phyloP scores from a whole-genome alignment of 2,113 vertebrate genomes.

The Gobius niger region DNA sequence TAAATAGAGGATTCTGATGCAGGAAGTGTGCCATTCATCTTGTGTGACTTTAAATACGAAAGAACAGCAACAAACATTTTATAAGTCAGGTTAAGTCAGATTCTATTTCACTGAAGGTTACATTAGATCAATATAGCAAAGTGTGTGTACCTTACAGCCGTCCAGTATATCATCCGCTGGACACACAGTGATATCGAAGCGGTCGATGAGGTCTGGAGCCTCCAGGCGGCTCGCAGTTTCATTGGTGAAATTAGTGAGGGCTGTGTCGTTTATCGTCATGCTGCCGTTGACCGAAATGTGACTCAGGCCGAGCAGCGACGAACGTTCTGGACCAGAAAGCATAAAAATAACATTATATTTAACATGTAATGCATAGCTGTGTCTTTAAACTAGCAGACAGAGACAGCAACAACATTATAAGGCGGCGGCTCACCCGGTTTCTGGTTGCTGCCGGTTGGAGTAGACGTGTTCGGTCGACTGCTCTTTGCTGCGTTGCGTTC shows the following conservation, averaged over 20 bases:
- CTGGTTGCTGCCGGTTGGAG: slow-evolving; percentile 78
- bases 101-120: not conserved
- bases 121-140: not conserved
- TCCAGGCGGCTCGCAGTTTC: slow-evolving; percentile 78
- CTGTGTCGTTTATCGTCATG: slow-evolving; percentile 84
- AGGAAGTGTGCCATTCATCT: too few relatives aligned
- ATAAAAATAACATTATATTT: not conserved
- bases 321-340: slow-evolving; percentile 44
- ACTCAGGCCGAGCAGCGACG: slow-evolving; percentile 87
- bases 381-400: not conserved
- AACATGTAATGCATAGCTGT: not conserved
- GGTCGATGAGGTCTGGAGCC: slow-evolving; percentile 80
- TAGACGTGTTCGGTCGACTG: slow-evolving; percentile 83
- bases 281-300: slow-evolving; percentile 88
- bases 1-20: too few relatives aligned
- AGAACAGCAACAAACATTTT: too few relatives aligned
- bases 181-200: slow-evolving; percentile 84
- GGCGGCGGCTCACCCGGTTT: slow-evolving; percentile 74
- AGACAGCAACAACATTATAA: not conserved
- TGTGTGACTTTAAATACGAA: too few relatives aligned
- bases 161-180: slow-evolving; percentile 89
- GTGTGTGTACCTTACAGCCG: slow-evolving; percentile 88
- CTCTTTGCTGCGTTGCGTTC: slow-evolving; percentile 60
- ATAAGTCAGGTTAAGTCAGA: too few relatives aligned
- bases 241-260: slow-evolving; percentile 78